Percentiles rank a stretch among this genome's conserved stretches.
These are phyloP conservation scores for Drepana falcataria DNA, from an alignment of 2,888 invertebrate species.

Conservation along the genomic window DNA sequence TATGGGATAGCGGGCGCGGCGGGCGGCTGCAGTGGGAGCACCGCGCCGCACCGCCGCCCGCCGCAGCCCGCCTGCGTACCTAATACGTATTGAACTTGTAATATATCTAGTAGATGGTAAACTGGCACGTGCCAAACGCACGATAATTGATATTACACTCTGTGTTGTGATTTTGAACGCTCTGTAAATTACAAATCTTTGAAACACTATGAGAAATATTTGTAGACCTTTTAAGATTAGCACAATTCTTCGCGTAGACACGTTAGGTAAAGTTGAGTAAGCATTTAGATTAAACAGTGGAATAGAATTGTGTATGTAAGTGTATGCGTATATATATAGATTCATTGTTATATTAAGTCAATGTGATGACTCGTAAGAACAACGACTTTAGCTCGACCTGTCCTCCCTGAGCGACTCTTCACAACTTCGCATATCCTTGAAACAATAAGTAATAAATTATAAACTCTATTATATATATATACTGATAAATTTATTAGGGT, in stretches of 20 bases:
- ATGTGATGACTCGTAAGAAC: slow-evolving; percentile 74
- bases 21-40: slow-evolving; percentile 18
- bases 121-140: slow-evolving; percentile 64
- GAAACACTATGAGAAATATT: slow-evolving; percentile 59
- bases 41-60: slow-evolving; percentile 7
- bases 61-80: slow-evolving; percentile 26
- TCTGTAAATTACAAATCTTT: slow-evolving; percentile 76
- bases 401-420: slow-evolving; percentile 59
- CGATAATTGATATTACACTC: slow-evolving; percentile 79
- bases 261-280: slow-evolving; percentile 68
- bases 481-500: slow-evolving; percentile 77
- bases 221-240: slow-evolving; percentile 77
- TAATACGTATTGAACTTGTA: slow-evolving; percentile 60
- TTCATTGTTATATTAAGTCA: slow-evolving; percentile 70
- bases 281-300: slow-evolving; percentile 68
- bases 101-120: slow-evolving; percentile 57
- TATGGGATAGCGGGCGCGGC: slow-evolving; percentile 50
- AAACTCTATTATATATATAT: slow-evolving; percentile 67
- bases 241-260: slow-evolving; percentile 78
- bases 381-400: slow-evolving; percentile 66
- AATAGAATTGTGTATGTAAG: slow-evolving; percentile 54
- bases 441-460: slow-evolving; percentile 77
- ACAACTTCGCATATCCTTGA: slow-evolving; percentile 79
- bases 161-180: slow-evolving; percentile 80
- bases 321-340: slow-evolving; percentile 62